Evolutionary conservation across 2,797 vertebrate genomes (phyloP).

Genomic region (Tragelaphus oryx): DNA sequence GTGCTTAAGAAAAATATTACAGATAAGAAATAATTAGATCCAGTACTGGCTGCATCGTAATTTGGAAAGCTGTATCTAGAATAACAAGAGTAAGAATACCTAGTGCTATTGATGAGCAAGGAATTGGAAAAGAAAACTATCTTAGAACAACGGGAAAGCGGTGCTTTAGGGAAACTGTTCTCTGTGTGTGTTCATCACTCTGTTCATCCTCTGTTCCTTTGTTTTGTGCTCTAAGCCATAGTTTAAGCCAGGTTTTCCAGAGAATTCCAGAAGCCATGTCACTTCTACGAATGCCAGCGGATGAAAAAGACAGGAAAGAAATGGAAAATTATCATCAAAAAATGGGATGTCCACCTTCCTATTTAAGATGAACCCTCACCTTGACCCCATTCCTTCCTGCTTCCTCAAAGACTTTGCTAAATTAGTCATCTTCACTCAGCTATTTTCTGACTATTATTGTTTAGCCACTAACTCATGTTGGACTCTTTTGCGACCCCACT

Average conservation of each 20-base stretch:
- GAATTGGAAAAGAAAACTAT: slow-evolving; percentile 51
- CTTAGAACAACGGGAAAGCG: background rate
- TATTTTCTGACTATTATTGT: background rate
- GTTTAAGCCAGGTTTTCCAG: slow-evolving; percentile 22
- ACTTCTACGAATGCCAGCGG: background rate
- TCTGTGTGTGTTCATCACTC: background rate
- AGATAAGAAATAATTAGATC: slow-evolving; percentile 45
- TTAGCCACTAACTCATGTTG: background rate
- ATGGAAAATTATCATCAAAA: background rate
- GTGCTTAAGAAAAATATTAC: slow-evolving; percentile 71
- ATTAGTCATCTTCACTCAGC: background rate
- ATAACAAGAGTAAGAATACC: background rate
- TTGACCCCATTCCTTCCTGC: background rate
- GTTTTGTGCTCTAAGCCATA: background rate
- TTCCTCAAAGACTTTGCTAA: background rate
- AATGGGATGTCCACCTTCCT: background rate
- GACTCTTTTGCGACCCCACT: background rate
- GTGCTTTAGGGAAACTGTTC: background rate
- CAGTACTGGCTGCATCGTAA: background rate
- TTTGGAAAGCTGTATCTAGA: background rate
- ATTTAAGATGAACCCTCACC: background rate
- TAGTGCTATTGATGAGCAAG: slow-evolving; percentile 42
- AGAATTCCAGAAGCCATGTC: background rate
- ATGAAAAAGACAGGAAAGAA: background rate
- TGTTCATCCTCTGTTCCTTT: background rate